phyloP scores from a whole-genome alignment of 2,888 invertebrate genomes.

The Cistogaster globosa region DNA sequence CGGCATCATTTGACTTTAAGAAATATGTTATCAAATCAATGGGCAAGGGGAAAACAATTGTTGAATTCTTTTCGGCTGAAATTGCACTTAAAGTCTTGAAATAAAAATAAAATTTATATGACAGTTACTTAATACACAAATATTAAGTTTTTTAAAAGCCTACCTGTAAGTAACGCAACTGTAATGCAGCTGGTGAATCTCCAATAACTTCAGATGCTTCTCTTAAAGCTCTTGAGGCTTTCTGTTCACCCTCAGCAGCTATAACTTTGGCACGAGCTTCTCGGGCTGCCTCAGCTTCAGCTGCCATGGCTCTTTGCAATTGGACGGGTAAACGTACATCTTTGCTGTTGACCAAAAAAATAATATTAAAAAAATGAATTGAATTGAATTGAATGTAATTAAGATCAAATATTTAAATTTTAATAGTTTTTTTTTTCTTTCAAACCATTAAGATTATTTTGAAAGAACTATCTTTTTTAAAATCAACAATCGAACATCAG shows the following conservation, averaged over 20 bases:
- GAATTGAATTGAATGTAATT: not conserved
- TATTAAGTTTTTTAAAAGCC: not conserved
- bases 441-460: not conserved
- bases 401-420: constrained; percentile 7
- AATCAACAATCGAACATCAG: not conserved
- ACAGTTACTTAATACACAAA: not conserved
- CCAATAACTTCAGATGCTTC: constrained; percentile 98
- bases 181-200: constrained; percentile 97
- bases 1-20: constrained; percentile 85
- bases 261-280: constrained; percentile 98
- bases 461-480: not conserved
- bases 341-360: constrained; percentile 86
- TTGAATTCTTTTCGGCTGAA: constrained; percentile 98
- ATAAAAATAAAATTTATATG: not conserved
- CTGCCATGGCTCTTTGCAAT: constrained; percentile 97
- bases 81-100: constrained; percentile 97
- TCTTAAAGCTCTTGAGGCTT: constrained; percentile 95
- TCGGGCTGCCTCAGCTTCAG: constrained; percentile 96
- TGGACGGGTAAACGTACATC: constrained; percentile 96
- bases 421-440: not conserved
- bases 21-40: constrained; percentile 92
- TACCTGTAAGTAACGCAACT: constrained; percentile 95
- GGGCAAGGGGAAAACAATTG: constrained; percentile 97
- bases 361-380: not conserved
- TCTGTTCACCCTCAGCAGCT: constrained; percentile 98